phyloP scores from a whole-genome alignment of 2,797 vertebrate species.

The Fratercula arctica region DNA sequence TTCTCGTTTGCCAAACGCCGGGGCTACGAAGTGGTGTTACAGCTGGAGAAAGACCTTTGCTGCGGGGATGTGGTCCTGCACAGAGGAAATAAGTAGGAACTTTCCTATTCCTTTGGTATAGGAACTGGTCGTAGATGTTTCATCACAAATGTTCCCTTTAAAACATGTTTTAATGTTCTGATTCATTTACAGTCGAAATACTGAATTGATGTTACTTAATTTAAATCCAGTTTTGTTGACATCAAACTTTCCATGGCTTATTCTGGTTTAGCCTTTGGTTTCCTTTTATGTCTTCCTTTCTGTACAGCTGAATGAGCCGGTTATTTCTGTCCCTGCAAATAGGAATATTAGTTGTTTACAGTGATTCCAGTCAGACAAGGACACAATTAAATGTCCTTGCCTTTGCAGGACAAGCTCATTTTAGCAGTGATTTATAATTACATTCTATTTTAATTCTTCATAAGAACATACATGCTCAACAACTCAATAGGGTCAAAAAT shows the following conservation, averaged over 20 bases:
- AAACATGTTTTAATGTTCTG: slow-evolving; percentile 41
- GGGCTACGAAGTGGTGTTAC: not conserved
- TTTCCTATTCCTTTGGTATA: not conserved
- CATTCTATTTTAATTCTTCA: slow-evolving; percentile 17
- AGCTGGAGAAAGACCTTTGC: not conserved
- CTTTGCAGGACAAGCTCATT: slow-evolving; percentile 25
- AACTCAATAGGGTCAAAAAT: not conserved
- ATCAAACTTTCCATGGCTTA: slow-evolving; percentile 62
- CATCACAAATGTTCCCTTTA: slow-evolving; percentile 21
- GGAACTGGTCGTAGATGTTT: not conserved
- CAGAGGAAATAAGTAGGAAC: not conserved
- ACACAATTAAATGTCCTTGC: slow-evolving; percentile 48
- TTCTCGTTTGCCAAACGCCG: not conserved
- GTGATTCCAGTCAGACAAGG: slow-evolving; percentile 46
- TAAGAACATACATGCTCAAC: not conserved
- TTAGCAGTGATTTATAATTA: slow-evolving; percentile 44
- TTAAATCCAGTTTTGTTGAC: slow-evolving; percentile 55
- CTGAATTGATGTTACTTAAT: slow-evolving; percentile 49
- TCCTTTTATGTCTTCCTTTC: slow-evolving; percentile 68
- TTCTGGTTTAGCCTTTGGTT: slow-evolving; percentile 60
- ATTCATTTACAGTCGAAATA: slow-evolving; percentile 55
- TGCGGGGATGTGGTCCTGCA: not conserved
- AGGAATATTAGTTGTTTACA: slow-evolving; percentile 64
- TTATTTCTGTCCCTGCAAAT: slow-evolving; percentile 55
- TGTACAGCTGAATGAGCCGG: slow-evolving; percentile 43